Conservation (phyloP, 2,888 invertebrate genomes). For the Neocrepidodera transversa region DNA sequence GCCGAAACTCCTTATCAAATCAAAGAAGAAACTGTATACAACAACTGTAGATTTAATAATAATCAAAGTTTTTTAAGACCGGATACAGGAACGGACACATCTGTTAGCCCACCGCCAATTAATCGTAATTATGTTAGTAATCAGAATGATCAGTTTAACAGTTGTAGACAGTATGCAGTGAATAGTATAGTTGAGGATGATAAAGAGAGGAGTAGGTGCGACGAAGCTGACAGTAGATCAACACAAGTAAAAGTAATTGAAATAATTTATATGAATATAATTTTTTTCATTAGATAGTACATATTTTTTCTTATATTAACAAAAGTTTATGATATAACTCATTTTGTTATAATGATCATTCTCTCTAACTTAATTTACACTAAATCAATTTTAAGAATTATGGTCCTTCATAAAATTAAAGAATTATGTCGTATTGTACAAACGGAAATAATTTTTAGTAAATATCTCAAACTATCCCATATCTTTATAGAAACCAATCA, state of each 20-base stretch:
- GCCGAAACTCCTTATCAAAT: slow-evolving; percentile 22
- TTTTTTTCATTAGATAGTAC: no score
- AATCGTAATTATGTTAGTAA: neutral
- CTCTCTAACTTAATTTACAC: no score
- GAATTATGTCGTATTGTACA: no score
- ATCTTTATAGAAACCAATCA: slow-evolving; percentile 29
- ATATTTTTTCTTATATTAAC: no score
- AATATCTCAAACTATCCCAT: neutral
- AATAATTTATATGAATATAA: no score
- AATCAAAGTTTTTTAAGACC: slow-evolving; percentile 23
- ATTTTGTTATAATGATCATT: no score
- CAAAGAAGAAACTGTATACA: slow-evolving; percentile 44
- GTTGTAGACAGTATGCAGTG: slow-evolving; percentile 37
- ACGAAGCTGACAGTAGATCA: neutral
- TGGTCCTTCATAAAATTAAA: no score
- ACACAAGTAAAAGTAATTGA: neutral
- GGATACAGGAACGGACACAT: slow-evolving; percentile 45
- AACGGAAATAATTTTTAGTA: no score
- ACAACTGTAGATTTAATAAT: slow-evolving; percentile 43
- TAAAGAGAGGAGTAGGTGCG: neutral
- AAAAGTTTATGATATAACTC: no score
- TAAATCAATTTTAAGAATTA: no score
- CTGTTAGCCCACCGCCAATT: slow-evolving; percentile 45
- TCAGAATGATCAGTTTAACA: slow-evolving; percentile 47
- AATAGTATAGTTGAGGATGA: neutral